phyloP scores from a whole-genome alignment of 2,888 invertebrate species.

The Amblyteles armatorius region DNA sequence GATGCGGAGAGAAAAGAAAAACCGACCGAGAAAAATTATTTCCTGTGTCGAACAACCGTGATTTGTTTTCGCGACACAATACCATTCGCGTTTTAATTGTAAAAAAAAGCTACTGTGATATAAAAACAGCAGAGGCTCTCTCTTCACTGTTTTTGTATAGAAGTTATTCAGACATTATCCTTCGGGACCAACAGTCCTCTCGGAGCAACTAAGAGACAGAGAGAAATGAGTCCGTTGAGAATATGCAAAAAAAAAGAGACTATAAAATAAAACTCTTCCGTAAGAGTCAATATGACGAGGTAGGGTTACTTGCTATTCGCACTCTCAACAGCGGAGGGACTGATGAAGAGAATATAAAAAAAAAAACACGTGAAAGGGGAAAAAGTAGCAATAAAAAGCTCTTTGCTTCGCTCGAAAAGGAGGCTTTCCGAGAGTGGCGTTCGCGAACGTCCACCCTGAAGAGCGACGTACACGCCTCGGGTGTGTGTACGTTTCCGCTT shows the following conservation, averaged over 20 bases:
- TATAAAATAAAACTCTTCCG: background rate
- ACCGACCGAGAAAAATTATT: slow-evolving; percentile 15
- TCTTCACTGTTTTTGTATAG: background rate
- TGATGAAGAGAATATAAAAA: background rate
- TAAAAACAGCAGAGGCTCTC: background rate
- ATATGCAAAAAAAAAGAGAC: background rate
- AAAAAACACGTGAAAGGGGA: background rate
- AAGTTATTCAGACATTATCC: background rate
- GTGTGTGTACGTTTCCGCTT: slow-evolving; percentile 48
- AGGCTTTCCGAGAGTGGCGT: slow-evolving; percentile 46
- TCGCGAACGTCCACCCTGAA: slow-evolving; percentile 34
- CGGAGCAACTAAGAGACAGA: background rate
- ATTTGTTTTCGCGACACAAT: slow-evolving; percentile 1
- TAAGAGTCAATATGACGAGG: slow-evolving; percentile 13
- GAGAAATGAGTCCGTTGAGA: background rate
- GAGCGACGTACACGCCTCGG: slow-evolving; percentile 45
- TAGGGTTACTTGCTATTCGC: background rate
- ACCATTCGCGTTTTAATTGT: background rate
- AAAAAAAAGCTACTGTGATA: background rate
- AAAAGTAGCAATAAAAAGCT: slow-evolving; percentile 45
- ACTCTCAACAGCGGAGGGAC: background rate
- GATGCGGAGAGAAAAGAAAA: slow-evolving; percentile 23
- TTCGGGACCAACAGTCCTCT: background rate
- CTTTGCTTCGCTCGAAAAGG: slow-evolving; percentile 34
- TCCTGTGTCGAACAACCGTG: background rate